Conservation (phyloP, 2,113 vertebrate genomes). For the cattle (Bos taurus) region ARS-UCD2.0 NC_037357.1:63679501-63680000, state of each 20-base stretch:
- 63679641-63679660: conserved; percentile 23
- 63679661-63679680: background rate
- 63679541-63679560: background rate
- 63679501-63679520: conserved; percentile 7
- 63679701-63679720: background rate
- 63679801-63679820: conserved; percentile 15
- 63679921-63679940: background rate
- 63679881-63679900: background rate
- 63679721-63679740: background rate
- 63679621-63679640: conserved; percentile 24
- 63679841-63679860: conserved; percentile 11
- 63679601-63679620: background rate
- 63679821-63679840: conserved; percentile 26
- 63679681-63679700: background rate
- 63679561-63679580: conserved; percentile 2
- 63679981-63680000: background rate
- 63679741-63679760: background rate
- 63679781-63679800: background rate
- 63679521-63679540: background rate
- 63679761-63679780: background rate
- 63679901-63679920: background rate
- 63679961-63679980: background rate
- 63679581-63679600: background rate
- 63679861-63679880: background rate
- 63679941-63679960: conserved; percentile 6